Base-by-base conservation (phyloP, 2,888 invertebrate species). In the Acronicta leporina region DNA sequence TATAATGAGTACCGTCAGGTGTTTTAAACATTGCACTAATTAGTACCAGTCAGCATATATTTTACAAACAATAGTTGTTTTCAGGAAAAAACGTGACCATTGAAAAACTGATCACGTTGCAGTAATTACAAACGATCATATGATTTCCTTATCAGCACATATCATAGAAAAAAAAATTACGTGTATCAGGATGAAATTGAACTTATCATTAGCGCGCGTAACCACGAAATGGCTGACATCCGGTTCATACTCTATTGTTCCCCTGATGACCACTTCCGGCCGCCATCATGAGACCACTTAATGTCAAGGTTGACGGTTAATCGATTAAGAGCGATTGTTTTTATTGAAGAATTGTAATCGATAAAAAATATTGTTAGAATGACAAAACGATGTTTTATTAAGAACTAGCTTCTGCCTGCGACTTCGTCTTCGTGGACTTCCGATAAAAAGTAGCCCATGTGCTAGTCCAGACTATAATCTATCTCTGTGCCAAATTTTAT, bases 231-330 rank as follows among this genome's bases (percentile, higher is more conserved):
- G 61, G 59, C 65, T 45, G 64, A 61, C 78, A 64, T 77, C 76
- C 76, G 75, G 73, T 57, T 55, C 25, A 43, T 14, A 41, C 43
- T 65, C 76, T 52, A 77, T 77, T 77, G 77, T 77, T 68, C 75
- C 46, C 57, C 68, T 75, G 79, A 78, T 78, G 68, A 77, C 55
- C 64, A 61, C 66, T 75, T 77, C 77, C 77, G 76, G 64, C 47
- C 52, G 49, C 62, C 68, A 57, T 77, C 64, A 60, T 51, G 63
- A 59, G 71, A 69, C 55, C 63, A 57, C 59, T 65, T 75, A 78
- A 75, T 68, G 73, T 73, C 79, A 78, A 75, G 79, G 77, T 52
- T 70, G 33, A 33, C 49, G 40, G 57, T 72, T 73, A 74, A 64
- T 68, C 65, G 53, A 69, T 63, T 48, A 46, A 54, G 40, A 43